Evolutionary conservation across 2,113 vertebrate genomes (phyloP).

Genomic region (Cairina moschata): DNA sequence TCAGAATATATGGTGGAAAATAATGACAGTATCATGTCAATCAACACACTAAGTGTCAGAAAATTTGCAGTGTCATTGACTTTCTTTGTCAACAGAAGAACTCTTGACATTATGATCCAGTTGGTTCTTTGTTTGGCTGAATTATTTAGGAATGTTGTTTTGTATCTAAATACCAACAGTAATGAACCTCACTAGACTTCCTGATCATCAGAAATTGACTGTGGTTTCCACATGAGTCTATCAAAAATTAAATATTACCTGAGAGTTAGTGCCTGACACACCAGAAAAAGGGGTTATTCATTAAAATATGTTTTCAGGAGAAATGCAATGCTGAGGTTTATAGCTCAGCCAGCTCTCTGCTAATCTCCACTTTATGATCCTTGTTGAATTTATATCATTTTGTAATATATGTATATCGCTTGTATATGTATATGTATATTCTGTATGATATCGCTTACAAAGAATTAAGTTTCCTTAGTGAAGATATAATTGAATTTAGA

Average conservation of each 20-base stretch:
- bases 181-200: slow-evolving; percentile 43
- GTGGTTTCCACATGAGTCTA: background rate
- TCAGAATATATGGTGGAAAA: slow-evolving; percentile 59
- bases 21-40: slow-evolving; percentile 46
- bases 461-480: background rate
- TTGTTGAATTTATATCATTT: background rate
- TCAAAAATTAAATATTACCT: slow-evolving; percentile 7
- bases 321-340: background rate
- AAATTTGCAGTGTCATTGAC: slow-evolving; percentile 60
- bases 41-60: slow-evolving; percentile 57
- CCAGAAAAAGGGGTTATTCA: background rate
- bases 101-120: slow-evolving; percentile 58
- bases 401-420: background rate
- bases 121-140: slow-evolving; percentile 52
- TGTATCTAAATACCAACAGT: slow-evolving; percentile 37
- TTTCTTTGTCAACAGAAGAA: slow-evolving; percentile 67
- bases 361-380: background rate
- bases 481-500: background rate
- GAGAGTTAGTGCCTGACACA: background rate
- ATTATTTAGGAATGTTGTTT: slow-evolving; percentile 43
- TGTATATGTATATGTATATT: background rate
- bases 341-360: background rate
- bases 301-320: background rate
- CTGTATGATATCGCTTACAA: background rate
- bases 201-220: slow-evolving; percentile 5